Evolutionary conservation across 2,113 vertebrate genomes (phyloP).

Genomic region (Melanotaenia duboulayi): DNA sequence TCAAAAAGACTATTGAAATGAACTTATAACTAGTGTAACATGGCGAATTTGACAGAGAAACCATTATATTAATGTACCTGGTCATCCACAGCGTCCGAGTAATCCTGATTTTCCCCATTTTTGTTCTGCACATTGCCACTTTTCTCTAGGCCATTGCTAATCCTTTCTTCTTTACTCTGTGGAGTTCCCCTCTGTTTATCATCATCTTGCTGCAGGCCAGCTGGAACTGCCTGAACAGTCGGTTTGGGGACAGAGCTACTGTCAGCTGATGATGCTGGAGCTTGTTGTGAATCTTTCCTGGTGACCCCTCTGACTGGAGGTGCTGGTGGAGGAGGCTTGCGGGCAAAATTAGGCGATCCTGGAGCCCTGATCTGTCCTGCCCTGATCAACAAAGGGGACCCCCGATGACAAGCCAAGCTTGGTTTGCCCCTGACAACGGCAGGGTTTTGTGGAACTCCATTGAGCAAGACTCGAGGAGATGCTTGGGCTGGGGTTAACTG

Average conservation of each 20-base stretch:
- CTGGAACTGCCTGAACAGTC: slow-evolving; percentile 18
- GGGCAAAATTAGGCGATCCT: slow-evolving; percentile 77
- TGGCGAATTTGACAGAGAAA: background rate
- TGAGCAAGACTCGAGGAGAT: slow-evolving; percentile 65
- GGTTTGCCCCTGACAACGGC: slow-evolving; percentile 69
- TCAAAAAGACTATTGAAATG: too few relatives aligned
- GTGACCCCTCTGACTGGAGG: slow-evolving; percentile 84
- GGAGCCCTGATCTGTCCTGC: slow-evolving; percentile 71
- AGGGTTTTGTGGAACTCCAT: slow-evolving; percentile 59
- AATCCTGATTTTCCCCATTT: slow-evolving; percentile 57
- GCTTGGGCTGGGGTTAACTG: slow-evolving; percentile 53
- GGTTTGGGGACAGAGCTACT: slow-evolving; percentile 38
- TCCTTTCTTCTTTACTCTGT: slow-evolving; percentile 44
- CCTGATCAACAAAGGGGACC: slow-evolving; percentile 78
- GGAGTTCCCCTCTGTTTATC: slow-evolving; percentile 33
- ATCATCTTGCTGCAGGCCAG: slow-evolving; percentile 26
- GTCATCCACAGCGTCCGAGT: slow-evolving; percentile 59
- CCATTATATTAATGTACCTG: slow-evolving; percentile 57
- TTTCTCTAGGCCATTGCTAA: slow-evolving; percentile 51
- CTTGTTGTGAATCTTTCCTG: slow-evolving; percentile 72
- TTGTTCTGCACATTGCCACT: slow-evolving; percentile 49
- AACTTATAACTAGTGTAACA: background rate
- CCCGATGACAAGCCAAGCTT: slow-evolving; percentile 61
- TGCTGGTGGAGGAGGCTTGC: slow-evolving; percentile 83
- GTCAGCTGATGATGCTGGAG: slow-evolving; percentile 2